phyloP scores from a whole-genome alignment of 2,888 invertebrate species.

The Phortica okadai region DNA sequence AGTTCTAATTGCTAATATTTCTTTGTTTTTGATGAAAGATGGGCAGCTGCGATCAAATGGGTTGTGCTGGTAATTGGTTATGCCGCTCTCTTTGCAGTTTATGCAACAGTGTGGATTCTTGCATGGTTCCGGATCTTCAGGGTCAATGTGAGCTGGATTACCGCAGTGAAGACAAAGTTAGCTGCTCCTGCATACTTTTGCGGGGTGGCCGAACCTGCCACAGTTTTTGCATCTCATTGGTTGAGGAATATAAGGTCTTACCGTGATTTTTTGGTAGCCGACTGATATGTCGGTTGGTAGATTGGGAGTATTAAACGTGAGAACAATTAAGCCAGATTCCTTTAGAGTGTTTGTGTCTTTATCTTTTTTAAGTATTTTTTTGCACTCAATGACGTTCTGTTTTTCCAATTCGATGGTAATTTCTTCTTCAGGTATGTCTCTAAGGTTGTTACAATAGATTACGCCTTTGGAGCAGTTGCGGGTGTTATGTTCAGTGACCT shows the following conservation, averaged over 20 bases:
- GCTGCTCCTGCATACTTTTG: neutral
- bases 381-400: neutral
- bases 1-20: too few relatives aligned
- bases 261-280: conserved; percentile 15
- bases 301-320: neutral
- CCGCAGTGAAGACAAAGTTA: too few relatives aligned
- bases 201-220: neutral
- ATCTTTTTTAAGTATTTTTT: conserved; percentile 30
- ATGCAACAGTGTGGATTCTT: too few relatives aligned
- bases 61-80: too few relatives aligned
- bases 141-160: too few relatives aligned
- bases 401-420: neutral
- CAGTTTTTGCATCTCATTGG: conserved; percentile 19
- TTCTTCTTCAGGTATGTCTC: too few relatives aligned
- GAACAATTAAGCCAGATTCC: conserved; percentile 12
- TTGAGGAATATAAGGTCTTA: conserved; percentile 8
- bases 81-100: too few relatives aligned
- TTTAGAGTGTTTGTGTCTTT: neutral
- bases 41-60: too few relatives aligned
- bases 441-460: conserved; percentile 10
- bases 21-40: too few relatives aligned
- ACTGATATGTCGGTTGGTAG: neutral
- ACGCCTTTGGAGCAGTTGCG: neutral
- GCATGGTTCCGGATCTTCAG: too few relatives aligned
- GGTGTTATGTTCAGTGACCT: neutral